These are phyloP conservation scores for Irena cyanogastra DNA, from an alignment of 2,113 vertebrate species.

Conservation along the genomic window DNA sequence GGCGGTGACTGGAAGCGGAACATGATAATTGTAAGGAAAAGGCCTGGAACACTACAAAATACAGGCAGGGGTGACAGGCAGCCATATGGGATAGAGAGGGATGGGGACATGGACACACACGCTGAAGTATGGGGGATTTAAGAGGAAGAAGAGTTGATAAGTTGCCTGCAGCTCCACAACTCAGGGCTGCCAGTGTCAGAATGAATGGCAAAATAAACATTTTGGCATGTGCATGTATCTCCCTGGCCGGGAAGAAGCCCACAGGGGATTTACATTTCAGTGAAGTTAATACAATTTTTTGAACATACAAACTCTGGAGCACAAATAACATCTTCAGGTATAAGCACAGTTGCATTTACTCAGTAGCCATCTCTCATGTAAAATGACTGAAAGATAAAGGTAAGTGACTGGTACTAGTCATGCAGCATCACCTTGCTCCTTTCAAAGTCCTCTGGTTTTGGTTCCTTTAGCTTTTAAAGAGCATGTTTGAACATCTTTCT, in stretches of 20 bases:
- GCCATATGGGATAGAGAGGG: not conserved
- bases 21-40: constrained; percentile 16
- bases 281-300: not conserved
- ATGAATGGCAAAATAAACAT: constrained; percentile 17
- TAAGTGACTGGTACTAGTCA: not conserved
- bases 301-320: not conserved
- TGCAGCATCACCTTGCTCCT: not conserved
- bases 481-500: not conserved
- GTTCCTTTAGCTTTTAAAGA: not conserved
- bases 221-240: not conserved
- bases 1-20: not conserved
- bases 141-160: constrained; percentile 40
- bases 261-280: not conserved
- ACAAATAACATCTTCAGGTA: not conserved
- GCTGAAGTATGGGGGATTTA: constrained; percentile 6
- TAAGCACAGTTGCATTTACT: not conserved
- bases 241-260: not conserved
- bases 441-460: not conserved
- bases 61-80: not conserved
- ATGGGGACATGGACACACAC: not conserved
- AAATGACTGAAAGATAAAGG: not conserved
- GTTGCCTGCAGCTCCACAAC: not conserved
- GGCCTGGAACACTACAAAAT: constrained; percentile 29
- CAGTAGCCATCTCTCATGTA: not conserved
- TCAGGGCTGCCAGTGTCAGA: not conserved